phyloP scores from a whole-genome alignment of 2,797 vertebrate species.

The Alosa sapidissima region DNA sequence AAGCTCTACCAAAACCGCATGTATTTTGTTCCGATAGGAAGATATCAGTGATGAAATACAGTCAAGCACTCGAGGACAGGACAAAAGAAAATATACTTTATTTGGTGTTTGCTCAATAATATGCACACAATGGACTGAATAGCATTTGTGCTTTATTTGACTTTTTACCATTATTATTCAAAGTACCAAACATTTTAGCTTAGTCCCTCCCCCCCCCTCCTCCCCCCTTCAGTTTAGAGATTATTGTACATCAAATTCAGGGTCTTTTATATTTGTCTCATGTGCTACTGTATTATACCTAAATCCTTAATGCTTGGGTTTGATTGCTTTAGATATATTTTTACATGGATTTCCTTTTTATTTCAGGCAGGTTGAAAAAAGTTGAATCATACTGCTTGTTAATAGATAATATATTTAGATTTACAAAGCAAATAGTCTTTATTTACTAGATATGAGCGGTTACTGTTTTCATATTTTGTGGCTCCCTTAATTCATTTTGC shows the following conservation, averaged over 20 bases:
- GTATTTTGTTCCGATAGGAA: constrained; percentile 39
- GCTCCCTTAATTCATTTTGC: constrained; percentile 78
- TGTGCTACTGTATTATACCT: constrained; percentile 82
- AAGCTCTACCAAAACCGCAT: constrained; percentile 42
- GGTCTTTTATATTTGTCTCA: constrained; percentile 78
- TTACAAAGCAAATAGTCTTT: constrained; percentile 79
- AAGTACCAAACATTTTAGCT: constrained; percentile 44
- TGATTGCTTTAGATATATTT: constrained; percentile 67
- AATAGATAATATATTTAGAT: constrained; percentile 84
- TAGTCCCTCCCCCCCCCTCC: constrained; percentile 6
- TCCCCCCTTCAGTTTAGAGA: constrained; percentile 33
- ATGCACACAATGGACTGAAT: constrained; percentile 9
- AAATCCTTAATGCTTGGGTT: constrained; percentile 62
- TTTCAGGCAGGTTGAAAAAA: constrained; percentile 65
- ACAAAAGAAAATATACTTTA: neutral
- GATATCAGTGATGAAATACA: constrained; percentile 11
- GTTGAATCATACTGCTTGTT: constrained; percentile 88
- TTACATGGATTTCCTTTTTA: constrained; percentile 35
- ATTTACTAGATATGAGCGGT: constrained; percentile 87
- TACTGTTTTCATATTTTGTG: constrained; percentile 85
- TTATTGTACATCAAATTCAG: constrained; percentile 70
- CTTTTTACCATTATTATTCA: constrained; percentile 1
- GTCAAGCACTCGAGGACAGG: constrained; percentile 35
- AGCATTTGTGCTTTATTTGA: constrained; percentile 9
- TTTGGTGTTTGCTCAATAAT: neutral